Evolutionary conservation across 1,140 invertebrate genomes (phyloP), one percentile per base, ranked within the genome.

Genomic region (Hestina assimilis): DNA sequence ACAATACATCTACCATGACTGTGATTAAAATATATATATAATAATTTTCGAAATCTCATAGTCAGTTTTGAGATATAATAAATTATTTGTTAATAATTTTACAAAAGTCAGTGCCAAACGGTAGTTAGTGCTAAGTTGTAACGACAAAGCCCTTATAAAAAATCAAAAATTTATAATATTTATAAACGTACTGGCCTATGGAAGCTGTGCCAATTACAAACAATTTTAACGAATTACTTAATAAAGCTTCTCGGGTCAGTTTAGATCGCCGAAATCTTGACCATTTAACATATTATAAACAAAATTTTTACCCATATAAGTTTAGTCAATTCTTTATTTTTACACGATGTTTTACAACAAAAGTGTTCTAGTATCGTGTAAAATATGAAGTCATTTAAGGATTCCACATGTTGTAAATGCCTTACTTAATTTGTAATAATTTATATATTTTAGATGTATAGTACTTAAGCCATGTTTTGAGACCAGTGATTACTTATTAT

Each of bases 391-490:
- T 79, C 69, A 76, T 69, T 70, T 86, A 84, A 85, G 81, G 63
- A 86, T 74, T 73, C 79, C 79, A 83, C 77, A 86, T 80, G 76
- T 86, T 87, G 84, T 86, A 86, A 85, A 88, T 88, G 85, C 85
- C 85, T 86, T 88, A 83, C 79, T 87, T 87, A 86, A 83, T 85
- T 86, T 86, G 79, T 86, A 88, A 88, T 88, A 88, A 88, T 88
- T 88, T 88, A 88, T 88, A 85, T 86, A 88, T 85, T 82, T 84
- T 86, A 86, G 82, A 80, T 88, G 83, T 86, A 86, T 86, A 86
- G 85, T 88, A 88, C 83, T 88, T 88, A 88, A 88, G 85, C 83
- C 83, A 88, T 86, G 84, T 87, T 87, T 86, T 83, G 75, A 87
- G 83, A 87, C 84, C 82, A 87, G 84, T 87, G 84, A 87, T 79